phyloP scores from a whole-genome alignment of 2,888 invertebrate species.

The Zele albiditarsus region DNA sequence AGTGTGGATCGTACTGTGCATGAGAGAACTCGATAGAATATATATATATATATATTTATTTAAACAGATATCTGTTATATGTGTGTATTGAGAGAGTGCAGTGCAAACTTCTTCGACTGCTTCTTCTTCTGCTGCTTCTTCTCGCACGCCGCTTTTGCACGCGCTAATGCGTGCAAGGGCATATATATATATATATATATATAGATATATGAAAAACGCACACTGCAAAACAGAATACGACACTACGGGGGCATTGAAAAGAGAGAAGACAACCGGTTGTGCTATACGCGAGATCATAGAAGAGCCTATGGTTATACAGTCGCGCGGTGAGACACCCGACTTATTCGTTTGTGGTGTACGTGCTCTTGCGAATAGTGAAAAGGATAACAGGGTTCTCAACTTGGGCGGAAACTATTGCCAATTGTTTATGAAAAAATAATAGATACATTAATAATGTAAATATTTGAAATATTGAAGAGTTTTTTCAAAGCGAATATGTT shows the following conservation, averaged over 20 bases:
- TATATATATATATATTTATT: background rate
- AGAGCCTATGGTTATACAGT: slow-evolving; percentile 58
- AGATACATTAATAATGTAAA: too few species aligned
- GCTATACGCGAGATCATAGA: slow-evolving; percentile 67
- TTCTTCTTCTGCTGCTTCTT: background rate
- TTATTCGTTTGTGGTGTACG: slow-evolving; percentile 56
- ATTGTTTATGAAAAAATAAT: background rate
- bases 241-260: slow-evolving; percentile 58
- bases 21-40: slow-evolving; percentile 10
- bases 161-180: slow-evolving; percentile 9
- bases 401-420: slow-evolving; percentile 25
- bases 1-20: slow-evolving; percentile 36
- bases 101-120: background rate
- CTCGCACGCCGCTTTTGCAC: background rate
- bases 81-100: slow-evolving; percentile 5
- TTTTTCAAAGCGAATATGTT: too few species aligned
- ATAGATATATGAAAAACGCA: slow-evolving; percentile 23
- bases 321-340: slow-evolving; percentile 61
- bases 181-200: slow-evolving; percentile 9
- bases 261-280: slow-evolving; percentile 68
- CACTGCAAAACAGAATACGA: slow-evolving; percentile 5
- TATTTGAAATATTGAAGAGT: too few species aligned
- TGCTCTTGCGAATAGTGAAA: background rate
- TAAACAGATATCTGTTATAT: background rate
- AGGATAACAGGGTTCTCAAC: slow-evolving; percentile 44